These are phyloP conservation scores for Coluber constrictor DNA, from an alignment of 2,797 vertebrate species.

Conservation along the genomic window DNA sequence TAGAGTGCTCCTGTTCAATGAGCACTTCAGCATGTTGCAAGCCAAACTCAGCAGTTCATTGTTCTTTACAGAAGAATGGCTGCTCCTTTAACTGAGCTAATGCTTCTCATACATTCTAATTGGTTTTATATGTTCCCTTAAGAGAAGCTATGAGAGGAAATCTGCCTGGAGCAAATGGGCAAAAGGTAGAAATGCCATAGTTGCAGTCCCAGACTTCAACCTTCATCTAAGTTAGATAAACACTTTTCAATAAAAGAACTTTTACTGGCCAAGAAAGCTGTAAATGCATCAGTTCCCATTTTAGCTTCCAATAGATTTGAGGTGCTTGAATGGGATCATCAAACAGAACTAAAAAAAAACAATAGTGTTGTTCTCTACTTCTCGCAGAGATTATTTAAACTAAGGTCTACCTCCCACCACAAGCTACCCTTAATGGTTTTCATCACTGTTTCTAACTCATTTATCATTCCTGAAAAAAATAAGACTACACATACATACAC, in stretches of 20 bases:
- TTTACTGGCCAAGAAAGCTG: neutral
- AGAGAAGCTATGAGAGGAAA: neutral
- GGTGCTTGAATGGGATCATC: neutral
- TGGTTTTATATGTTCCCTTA: neutral
- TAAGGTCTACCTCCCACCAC: neutral
- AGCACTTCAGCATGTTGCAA: neutral
- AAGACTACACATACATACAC: neutral
- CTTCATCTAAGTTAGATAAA: neutral
- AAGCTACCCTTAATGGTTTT: neutral
- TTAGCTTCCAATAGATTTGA: neutral
- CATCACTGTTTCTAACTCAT: neutral
- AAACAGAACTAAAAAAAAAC: neutral
- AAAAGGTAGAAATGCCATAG: neutral
- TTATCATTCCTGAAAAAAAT: neutral
- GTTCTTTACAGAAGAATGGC: neutral
- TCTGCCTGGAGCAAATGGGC: neutral
- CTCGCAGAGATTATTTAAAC: neutral
- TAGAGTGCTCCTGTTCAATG: neutral
- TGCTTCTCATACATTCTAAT: neutral
- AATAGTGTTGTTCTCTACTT: neutral
- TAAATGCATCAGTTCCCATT: neutral
- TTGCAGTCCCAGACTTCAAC: neutral
- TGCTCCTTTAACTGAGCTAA: neutral
- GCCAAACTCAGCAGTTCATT: neutral
- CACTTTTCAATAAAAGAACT: neutral